Evolutionary conservation across 2,888 invertebrate genomes (phyloP).

Genomic region (Lucinisca nassula): DNA sequence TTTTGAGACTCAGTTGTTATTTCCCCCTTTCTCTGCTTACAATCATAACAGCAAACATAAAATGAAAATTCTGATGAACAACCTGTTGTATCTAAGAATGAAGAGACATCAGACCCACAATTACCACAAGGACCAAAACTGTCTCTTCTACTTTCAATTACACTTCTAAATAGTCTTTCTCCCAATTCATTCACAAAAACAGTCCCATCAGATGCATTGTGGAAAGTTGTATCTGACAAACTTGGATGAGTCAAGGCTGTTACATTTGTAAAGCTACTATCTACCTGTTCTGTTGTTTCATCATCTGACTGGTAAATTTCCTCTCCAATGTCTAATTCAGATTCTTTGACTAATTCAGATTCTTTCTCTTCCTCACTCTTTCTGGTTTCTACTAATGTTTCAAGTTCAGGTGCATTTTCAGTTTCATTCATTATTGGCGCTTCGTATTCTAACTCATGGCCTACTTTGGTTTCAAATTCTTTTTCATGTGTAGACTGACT

Average conservation of each 20-base stretch:
- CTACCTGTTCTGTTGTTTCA: neutral
- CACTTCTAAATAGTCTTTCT: neutral
- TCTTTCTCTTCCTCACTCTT: neutral
- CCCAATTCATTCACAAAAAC: neutral
- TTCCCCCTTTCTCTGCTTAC: slow-evolving; percentile 5
- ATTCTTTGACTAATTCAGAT: too few species aligned
- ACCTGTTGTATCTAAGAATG: slow-evolving; percentile 52
- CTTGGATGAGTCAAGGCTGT: slow-evolving; percentile 20
- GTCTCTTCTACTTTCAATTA: slow-evolving; percentile 42
- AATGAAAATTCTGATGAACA: slow-evolving; percentile 61
- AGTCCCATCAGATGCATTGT: slow-evolving; percentile 21
- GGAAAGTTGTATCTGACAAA: slow-evolving; percentile 54
- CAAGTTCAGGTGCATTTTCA: neutral
- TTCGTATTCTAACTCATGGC: neutral
- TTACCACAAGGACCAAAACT: slow-evolving; percentile 54
- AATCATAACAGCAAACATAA: slow-evolving; percentile 32
- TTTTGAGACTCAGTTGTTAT: neutral
- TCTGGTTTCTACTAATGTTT: neutral
- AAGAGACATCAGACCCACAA: slow-evolving; percentile 43
- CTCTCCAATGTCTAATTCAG: neutral
- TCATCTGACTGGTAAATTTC: neutral
- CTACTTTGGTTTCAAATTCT: neutral
- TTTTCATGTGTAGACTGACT: neutral
- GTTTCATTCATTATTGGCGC: neutral
- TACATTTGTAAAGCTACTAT: slow-evolving; percentile 1